Evolutionary conservation across 53 echinoderm and acorn worm genomes (phyloP), one percentile per base, ranked within the genome.

Genomic region (Zoroaster sp.): DNA sequence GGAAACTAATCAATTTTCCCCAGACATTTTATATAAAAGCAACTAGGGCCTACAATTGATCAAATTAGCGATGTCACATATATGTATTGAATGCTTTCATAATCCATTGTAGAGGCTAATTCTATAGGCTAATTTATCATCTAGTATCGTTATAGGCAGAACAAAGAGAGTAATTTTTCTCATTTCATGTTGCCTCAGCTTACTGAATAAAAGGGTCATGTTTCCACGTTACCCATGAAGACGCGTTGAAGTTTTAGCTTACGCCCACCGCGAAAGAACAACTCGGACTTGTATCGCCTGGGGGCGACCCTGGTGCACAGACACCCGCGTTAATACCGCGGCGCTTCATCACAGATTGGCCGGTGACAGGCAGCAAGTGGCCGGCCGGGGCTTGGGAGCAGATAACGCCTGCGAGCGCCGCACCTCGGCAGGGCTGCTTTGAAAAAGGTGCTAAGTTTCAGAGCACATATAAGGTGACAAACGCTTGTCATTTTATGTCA

Each of bases 401-500:
- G 55, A 59, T 37, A 30, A 18, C 79, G 31, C 63, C 67, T 67
- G 43, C 69, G 35, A 85, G 85, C 70, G 46, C 49, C 44, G 14
- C 12, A 31, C 35, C 70, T 11, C 66, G 71, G 85, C 72, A 33
- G 51, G 70, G 47, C 40, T 66, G 33, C 42, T 8, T n/a, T 25
- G 20, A 7, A 6, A 49, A 85, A 85, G 85, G 85, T 85, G 85
- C 85, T 49, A 71, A 21, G 71, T 85, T 85, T 85, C 85, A 85
- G 10, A 30, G 11, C 49, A 70, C 70, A 85, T 85, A 85, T 85
- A 69, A 70, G 70, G 71, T 85, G 85, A 85, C 85, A 85, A 85
- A 70, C 46, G 85, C 85, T 69, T 71, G 85, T 85, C 85, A 71
- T 70, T 85, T 85, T 42, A 71, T 85, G 85, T 85, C 85, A 85